Evolutionary conservation across 2,797 vertebrate genomes (phyloP), one percentile per base, ranked within the genome.

Genomic region (Clarias pachynema): DNA sequence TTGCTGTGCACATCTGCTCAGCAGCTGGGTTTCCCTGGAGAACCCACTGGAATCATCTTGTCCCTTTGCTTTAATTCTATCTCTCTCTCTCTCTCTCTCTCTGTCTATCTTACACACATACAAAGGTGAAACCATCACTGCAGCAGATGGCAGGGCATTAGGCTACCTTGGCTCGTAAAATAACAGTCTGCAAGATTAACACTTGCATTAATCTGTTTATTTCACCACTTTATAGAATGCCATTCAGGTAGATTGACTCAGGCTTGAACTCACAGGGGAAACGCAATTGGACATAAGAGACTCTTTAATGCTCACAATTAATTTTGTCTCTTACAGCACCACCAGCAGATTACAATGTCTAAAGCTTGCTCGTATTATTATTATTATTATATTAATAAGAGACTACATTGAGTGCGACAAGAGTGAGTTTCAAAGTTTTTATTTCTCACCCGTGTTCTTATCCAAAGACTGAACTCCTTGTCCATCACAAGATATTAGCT

Each of bases 101-200:
- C 44, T 20, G 16, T 20, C 29, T 82, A 24, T 66, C 63, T 57
- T 59, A 82, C 44, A 79, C 79, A 72, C 82, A 88, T 22, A 79
- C 85, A 83, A 83, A 83, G 85, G 86, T 83, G 60, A 84, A 85
- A 74, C 88, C 86, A 88, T 89, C 85, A 87, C 89, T 87, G 87
- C 72, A 84, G 84, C 93, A 94, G 92, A 93, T 94, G 92, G 92
- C 88, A 70, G 82, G 89, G 83, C 74, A 78, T 69, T 80, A 85
- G 70, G 15, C 62, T 15, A 77, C 85, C 86, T 84, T 80, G 31
- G 59, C 66, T 89, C 81, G 59, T 78, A 77, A 5, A 84, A 82
- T 87, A 89, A 84, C 87, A 78, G 87, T 87, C 62, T 84, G 53
- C 84, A 83, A 49, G 73, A 80, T 87, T 80, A 83, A 70, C 66